phyloP scores from a whole-genome alignment of 2,113 vertebrate genomes.

The Notechis scutatus region DNA sequence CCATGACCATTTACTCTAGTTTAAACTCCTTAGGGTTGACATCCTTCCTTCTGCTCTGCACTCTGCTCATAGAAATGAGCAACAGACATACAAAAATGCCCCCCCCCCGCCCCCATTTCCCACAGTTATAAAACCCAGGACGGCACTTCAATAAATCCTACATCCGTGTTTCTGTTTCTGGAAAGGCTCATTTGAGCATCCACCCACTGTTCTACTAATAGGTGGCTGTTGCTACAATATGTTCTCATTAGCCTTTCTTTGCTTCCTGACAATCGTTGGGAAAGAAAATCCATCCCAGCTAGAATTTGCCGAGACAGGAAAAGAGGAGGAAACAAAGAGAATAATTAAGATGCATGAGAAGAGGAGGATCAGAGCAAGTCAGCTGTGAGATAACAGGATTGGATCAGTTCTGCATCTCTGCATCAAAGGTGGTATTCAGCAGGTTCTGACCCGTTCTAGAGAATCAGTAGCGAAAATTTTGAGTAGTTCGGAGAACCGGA shows the following conservation, averaged over 20 bases:
- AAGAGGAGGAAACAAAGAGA: rapidly evolving
- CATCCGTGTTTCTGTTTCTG: rapidly evolving
- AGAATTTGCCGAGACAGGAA: not conserved
- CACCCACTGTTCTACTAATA: not conserved
- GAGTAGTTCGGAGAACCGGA: too few species aligned
- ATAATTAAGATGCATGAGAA: not conserved
- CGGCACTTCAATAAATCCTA: not conserved
- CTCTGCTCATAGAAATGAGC: not conserved
- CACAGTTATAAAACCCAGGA: not conserved
- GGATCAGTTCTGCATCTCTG: not conserved
- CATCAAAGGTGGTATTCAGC: too few species aligned
- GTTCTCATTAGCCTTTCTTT: not conserved
- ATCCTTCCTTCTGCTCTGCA: not conserved
- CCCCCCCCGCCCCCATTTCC: not conserved
- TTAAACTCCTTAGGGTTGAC: too few species aligned
- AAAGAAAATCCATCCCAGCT: not conserved
- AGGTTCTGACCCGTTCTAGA: too few species aligned
- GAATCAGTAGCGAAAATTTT: too few species aligned
- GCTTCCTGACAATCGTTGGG: not conserved
- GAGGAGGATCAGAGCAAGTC: not conserved
- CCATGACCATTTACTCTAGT: too few species aligned
- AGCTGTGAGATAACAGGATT: not conserved
- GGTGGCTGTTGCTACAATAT: not conserved
- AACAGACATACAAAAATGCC: not conserved
- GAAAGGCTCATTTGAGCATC: not conserved